These are phyloP conservation scores for Temnothorax unifasciatus DNA, from an alignment of 2,888 invertebrate species.

Conservation along the genomic window DNA sequence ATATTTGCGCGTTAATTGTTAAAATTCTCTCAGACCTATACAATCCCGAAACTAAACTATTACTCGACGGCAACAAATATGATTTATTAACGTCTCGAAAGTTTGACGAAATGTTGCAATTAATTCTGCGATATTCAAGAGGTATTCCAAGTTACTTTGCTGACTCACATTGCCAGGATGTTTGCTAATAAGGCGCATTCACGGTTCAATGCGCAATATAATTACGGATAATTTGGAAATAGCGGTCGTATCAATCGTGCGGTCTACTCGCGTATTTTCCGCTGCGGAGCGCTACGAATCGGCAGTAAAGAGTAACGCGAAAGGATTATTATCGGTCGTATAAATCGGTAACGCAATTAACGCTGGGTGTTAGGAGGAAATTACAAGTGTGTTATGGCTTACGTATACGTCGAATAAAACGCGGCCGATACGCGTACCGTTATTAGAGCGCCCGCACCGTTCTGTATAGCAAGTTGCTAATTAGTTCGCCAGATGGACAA, in stretches of 20 bases:
- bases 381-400: constrained; percentile 36
- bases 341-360: constrained; percentile 47
- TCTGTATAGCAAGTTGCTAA: constrained; percentile 78
- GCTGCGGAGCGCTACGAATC: background rate
- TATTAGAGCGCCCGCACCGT: constrained; percentile 66
- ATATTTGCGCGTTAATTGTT: background rate
- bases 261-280: constrained; percentile 31
- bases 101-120: constrained; percentile 40
- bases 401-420: constrained; percentile 57
- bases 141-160: constrained; percentile 10
- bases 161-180: constrained; percentile 19
- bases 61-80: constrained; percentile 13
- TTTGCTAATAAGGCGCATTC: constrained; percentile 43
- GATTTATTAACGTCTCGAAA: constrained; percentile 47
- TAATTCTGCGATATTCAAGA: constrained; percentile 39
- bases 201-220: constrained; percentile 30
- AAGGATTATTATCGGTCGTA: constrained; percentile 37
- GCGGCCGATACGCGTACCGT: constrained; percentile 54
- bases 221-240: constrained; percentile 38
- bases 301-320: constrained; percentile 7
- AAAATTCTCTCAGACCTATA: background rate
- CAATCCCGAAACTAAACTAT: background rate
- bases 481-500: constrained; percentile 82
- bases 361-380: constrained; percentile 32
- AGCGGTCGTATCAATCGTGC: constrained; percentile 32